Evolutionary conservation across 37 sponge, comb jelly and placozoan genomes (phyloP), one percentile per base, ranked within the genome.

Genomic region (Amphimedon queenslandica): DNA sequence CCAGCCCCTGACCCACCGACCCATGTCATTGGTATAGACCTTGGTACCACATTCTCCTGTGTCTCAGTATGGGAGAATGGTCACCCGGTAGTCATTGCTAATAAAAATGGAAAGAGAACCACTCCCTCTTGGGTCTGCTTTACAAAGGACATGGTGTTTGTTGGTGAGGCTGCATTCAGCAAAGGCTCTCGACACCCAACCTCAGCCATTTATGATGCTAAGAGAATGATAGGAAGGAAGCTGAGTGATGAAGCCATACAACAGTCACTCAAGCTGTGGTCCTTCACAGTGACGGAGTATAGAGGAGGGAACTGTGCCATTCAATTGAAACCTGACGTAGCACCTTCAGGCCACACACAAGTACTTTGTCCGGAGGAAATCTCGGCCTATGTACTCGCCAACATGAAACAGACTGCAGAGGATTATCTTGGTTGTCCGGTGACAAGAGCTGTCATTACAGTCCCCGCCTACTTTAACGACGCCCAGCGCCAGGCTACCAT

Each of bases 401-500:
- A 91, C 61, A 95, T 95, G 96, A 91, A 91, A 77, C 87, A 89
- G 66, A 88, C 96, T 0, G 96, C 92, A 1, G 96, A 95, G 39
- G 96, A 91, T 38, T 91, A 91, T 55, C 80, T 95, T 5, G 96
- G 96, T 0, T 4, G 30, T 0, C 47, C 69, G 13, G 86, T 88
- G 13, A 70, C 33, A 16, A 34, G 65, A 55, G 96, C 92, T 2
- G 92, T 95, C 2, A 77, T 95, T 1, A 95, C 96, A 0, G 93
- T 95, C 2, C 96, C 96, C 11, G 96, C 96, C 0, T 95, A 95
- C 77, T 95, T 95, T 81, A 95, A 95, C 56, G 96, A 95, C 55
- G 86, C 89, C 32, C 99, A 98, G 74, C 51, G 99, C 29, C 95
- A 98, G 65, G 95, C 95, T 6, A 98, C 99, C 0, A 89, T 89